phyloP scores from a whole-genome alignment of 2,888 invertebrate genomes.

The Nudaria mundana region DNA sequence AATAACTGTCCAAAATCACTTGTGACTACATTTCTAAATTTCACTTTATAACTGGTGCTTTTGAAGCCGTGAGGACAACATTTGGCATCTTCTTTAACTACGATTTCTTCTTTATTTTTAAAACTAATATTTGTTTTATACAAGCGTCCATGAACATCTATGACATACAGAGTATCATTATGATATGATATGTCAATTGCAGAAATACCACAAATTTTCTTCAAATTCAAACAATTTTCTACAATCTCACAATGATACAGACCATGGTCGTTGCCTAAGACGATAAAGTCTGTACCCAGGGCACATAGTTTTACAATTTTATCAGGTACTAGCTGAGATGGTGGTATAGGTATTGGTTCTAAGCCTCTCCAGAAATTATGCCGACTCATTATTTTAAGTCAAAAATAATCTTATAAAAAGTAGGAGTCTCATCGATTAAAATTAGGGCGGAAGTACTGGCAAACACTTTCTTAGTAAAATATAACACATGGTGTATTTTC shows the following conservation, averaged over 20 bases:
- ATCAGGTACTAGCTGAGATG: conserved; percentile 66
- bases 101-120: conserved; percentile 81
- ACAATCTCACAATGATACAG: conserved; percentile 66
- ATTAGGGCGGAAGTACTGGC: conserved; percentile 31
- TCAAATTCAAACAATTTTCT: conserved; percentile 63
- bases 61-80: conserved; percentile 85
- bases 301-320: conserved; percentile 73
- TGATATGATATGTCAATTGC: conserved; percentile 84
- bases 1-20: conserved; percentile 84
- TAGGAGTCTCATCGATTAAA: conserved; percentile 44
- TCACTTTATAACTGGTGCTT: conserved; percentile 82
- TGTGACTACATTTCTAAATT: conserved; percentile 82
- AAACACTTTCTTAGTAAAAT: conserved; percentile 23
- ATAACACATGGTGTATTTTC: conserved; percentile 15
- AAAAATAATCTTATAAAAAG: conserved; percentile 37
- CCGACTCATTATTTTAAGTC: conserved; percentile 66
- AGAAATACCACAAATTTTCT: conserved; percentile 73
- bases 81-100: conserved; percentile 83
- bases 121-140: conserved; percentile 80
- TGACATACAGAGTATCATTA: conserved; percentile 80
- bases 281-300: conserved; percentile 60
- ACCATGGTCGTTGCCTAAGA: conserved; percentile 70
- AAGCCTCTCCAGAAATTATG: conserved; percentile 76
- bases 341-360: conserved; percentile 52
- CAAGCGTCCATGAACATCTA: conserved; percentile 83